Evolutionary conservation across 2,888 invertebrate genomes (phyloP), one percentile per base, ranked within the genome.

Genomic region (Orchesellides sinensis): DNA sequence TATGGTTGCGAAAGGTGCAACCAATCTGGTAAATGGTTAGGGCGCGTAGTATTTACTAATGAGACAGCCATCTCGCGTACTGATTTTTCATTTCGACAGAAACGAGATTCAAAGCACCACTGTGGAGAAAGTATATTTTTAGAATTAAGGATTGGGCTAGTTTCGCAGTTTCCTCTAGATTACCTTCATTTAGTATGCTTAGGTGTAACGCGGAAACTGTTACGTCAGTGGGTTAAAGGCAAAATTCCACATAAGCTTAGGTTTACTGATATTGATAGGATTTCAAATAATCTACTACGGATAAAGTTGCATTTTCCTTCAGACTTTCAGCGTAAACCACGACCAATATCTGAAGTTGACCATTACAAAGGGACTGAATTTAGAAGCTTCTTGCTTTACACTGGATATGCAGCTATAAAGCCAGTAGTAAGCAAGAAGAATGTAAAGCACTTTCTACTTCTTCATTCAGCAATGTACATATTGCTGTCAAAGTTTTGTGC

Each of bases 351-450:
- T 35, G 75, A 82, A 29, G 2, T 82, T 12, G 52, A 35, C 21
- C 65, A 82, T 27, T 82, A 32, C 25, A 79, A 79, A 52, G 78
- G 70, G 1, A 70, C 69, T 1, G 78, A 79, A 19, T 79, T 70
- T 40, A 10, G 78, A 29, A 27, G 66, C 4, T 23, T 81, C n/a
- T 19, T 81, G 19, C 17, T 81, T 0, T 81, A 81, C 27, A 68
- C 69, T 14, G 68, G 73, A 8, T 8, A 61, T 19, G 2, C 69
- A 35, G 81, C 52, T 3, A 35, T 81, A 19, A 1, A 32, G 14
- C 10, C n/a, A 12, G n/a, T 59, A 4, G 1, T 74, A 21, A 19
- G 40, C 8, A 21, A 19, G 1, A 14, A 19, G 14, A 47, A 40
- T 2, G 40, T 29, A 19, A 19, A 45, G 3, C 59, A 68, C 45